Percentiles rank a stretch among this genome's conserved stretches.
Conservation (phyloP, 2,113 vertebrate genomes). For the Catharus minimus region DNA sequence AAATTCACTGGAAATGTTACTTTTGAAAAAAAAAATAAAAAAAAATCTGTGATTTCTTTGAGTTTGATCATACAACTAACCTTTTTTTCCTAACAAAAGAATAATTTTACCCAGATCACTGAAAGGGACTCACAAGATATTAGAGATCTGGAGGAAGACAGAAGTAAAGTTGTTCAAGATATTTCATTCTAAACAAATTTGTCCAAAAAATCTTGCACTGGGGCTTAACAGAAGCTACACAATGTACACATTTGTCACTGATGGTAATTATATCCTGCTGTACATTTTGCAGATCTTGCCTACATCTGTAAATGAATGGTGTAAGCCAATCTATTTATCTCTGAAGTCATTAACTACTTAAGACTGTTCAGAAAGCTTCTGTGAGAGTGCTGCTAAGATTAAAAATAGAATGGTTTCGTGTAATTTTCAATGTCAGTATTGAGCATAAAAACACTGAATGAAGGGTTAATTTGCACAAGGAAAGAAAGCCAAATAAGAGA, state of each 20-base stretch:
- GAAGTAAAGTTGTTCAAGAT: not conserved
- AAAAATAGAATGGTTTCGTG: not conserved
- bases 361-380: not conserved
- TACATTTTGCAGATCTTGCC: not conserved
- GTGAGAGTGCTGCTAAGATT: not conserved
- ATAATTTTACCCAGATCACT: not conserved
- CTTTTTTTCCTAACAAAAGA: not conserved
- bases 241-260: not conserved
- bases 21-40: not conserved
- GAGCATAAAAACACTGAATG: not conserved
- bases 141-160: not conserved
- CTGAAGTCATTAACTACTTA: constrained; percentile 3
- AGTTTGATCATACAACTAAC: not conserved
- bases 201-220: not conserved
- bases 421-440: not conserved
- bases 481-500: not conserved
- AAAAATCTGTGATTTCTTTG: not conserved
- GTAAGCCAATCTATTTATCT: not conserved
- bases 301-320: not conserved
- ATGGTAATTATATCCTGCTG: not conserved
- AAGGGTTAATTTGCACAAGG: constrained; percentile 35
- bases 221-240: not conserved
- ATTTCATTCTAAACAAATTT: not conserved
- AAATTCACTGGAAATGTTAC: not conserved
- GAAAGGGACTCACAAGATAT: not conserved